Percentiles rank a stretch among this genome's conserved stretches.
Conservation (phyloP, 2,888 invertebrate species). For the Diachrysia chrysitis region DNA sequence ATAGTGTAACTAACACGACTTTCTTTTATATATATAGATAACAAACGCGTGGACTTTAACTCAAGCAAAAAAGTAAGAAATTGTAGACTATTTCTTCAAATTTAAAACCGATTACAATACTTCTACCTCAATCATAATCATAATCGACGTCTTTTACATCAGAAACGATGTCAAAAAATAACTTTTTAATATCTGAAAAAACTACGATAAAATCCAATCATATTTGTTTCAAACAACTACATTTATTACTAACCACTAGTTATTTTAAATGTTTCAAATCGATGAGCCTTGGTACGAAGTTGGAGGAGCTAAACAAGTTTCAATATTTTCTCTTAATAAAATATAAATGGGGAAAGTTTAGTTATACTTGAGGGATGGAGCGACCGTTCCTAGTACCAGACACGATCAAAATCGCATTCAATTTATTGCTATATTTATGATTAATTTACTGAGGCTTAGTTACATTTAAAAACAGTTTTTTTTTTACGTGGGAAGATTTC, state of each 20-base stretch:
- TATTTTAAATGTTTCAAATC: conserved; percentile 73
- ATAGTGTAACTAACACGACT: no score
- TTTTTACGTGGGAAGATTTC: no score
- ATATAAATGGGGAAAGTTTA: conserved; percentile 82
- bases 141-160: no score
- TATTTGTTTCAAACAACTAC: conserved; percentile 32
- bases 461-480: conserved; percentile 4
- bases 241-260: conserved; percentile 48
- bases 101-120: no score
- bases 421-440: conserved; percentile 48
- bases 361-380: conserved; percentile 62
- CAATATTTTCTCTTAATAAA: conserved; percentile 81
- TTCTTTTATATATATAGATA: no score
- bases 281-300: conserved; percentile 80
- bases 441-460: conserved; percentile 42
- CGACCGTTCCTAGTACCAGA: conserved; percentile 48
- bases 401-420: conserved; percentile 53
- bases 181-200: background rate
- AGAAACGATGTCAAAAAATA: background rate
- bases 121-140: no score
- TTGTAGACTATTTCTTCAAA: no score
- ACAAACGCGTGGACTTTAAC: no score
- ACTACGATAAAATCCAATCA: conserved; percentile 31
- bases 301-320: conserved; percentile 79
- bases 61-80: no score